Conservation (phyloP, 2,888 invertebrate species). For the Drosophila aldrichi region DNA sequence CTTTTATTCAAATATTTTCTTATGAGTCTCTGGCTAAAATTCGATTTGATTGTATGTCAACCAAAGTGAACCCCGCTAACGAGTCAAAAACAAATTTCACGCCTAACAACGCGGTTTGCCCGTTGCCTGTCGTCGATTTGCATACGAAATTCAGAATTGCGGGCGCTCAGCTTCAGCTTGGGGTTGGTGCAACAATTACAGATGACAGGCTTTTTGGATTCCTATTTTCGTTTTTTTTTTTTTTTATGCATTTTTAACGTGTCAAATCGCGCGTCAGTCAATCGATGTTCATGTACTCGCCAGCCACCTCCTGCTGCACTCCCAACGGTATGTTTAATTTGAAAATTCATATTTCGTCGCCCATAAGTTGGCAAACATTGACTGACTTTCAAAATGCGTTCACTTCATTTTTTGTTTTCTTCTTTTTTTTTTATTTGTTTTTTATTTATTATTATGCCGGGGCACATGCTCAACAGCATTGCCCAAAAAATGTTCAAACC, state of each 20-base stretch:
- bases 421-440: conserved; percentile 54
- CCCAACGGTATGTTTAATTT: conserved; percentile 68
- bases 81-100: conserved; percentile 83
- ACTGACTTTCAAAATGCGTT: conserved; percentile 44
- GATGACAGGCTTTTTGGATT: conserved; percentile 46
- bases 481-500: conserved; percentile 14
- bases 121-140: conserved; percentile 64
- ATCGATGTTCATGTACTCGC: conserved; percentile 56
- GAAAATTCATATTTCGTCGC: conserved; percentile 66
- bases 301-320: conserved; percentile 22
- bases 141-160: conserved; percentile 73
- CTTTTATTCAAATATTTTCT: conserved; percentile 78
- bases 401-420: conserved; percentile 48
- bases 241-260: conserved; percentile 75
- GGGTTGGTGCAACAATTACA: conserved; percentile 80
- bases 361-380: conserved; percentile 59
- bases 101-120: conserved; percentile 82
- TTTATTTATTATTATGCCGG: conserved; percentile 72
- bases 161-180: conserved; percentile 15
- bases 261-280: conserved; percentile 83
- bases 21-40: conserved; percentile 71
- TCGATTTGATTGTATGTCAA: conserved; percentile 76
- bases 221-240: conserved; percentile 42
- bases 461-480: conserved; percentile 54
- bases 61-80: conserved; percentile 35